Percentiles rank a stretch among this genome's conserved stretches.
Conservation (phyloP, 2,888 invertebrate species). For the Leptothorax acervorum region DNA sequence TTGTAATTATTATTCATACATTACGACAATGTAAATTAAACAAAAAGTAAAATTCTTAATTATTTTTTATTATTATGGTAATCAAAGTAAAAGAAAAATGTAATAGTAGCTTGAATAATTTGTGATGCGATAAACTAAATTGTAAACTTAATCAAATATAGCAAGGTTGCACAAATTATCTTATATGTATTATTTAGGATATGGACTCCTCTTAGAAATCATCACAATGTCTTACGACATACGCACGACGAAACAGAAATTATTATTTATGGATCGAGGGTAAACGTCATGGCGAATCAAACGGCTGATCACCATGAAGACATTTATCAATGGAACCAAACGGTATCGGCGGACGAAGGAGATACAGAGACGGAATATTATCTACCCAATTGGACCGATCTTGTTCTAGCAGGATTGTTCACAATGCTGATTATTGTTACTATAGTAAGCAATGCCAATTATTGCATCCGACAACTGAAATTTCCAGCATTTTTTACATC, state of each 20-base stretch:
- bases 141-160: neutral
- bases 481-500: neutral
- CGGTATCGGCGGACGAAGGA: conserved; percentile 54
- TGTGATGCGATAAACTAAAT: neutral
- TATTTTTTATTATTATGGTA: neutral
- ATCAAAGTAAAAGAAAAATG: neutral
- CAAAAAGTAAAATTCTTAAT: neutral
- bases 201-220: conserved; percentile 26
- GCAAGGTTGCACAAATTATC: neutral
- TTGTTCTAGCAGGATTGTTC: conserved; percentile 82
- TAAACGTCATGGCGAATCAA: conserved; percentile 74
- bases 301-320: conserved; percentile 70
- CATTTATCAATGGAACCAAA: conserved; percentile 71
- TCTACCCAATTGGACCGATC: conserved; percentile 81
- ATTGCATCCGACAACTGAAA: neutral
- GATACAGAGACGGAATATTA: conserved; percentile 68
- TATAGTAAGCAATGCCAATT: conserved; percentile 79
- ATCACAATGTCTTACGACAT: conserved; percentile 57
- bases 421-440: conserved; percentile 84
- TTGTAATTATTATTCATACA: neutral
- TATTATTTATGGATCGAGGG: conserved; percentile 72
- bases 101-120: neutral
- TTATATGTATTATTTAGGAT: neutral
- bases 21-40: neutral
- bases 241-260: conserved; percentile 58